These are phyloP conservation scores for Phyllotreta cruciferae DNA, from an alignment of 2,888 invertebrate species.

Conservation along the genomic window DNA sequence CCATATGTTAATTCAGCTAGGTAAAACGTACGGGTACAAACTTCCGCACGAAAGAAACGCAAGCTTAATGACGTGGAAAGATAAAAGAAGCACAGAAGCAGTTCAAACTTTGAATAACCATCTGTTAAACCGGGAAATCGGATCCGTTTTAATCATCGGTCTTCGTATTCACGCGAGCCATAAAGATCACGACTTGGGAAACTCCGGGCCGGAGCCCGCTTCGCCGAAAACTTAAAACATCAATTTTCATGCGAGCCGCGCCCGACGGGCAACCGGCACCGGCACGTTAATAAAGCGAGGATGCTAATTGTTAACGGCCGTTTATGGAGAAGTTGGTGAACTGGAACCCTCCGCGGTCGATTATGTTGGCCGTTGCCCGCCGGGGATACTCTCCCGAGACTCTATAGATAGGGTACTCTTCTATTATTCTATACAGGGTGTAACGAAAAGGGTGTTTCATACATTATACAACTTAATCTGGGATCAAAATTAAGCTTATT, in stretches of 20 bases:
- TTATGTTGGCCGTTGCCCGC: constrained; percentile 39
- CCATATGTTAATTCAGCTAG: too few relatives aligned
- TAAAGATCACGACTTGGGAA: constrained; percentile 33
- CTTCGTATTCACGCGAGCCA: constrained; percentile 32
- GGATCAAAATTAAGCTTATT: too few relatives aligned
- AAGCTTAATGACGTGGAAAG: too few relatives aligned
- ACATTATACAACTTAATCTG: too few relatives aligned
- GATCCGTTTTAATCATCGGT: constrained; percentile 27
- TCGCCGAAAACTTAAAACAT: constrained; percentile 46
- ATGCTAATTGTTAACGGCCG: constrained; percentile 48
- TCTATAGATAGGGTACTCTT: too few relatives aligned
- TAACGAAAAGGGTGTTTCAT: too few relatives aligned
- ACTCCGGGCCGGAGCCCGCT: constrained; percentile 31
- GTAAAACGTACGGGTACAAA: too few relatives aligned
- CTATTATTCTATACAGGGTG: too few relatives aligned
- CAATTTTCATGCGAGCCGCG: constrained; percentile 46
- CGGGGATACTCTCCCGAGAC: constrained; percentile 35
- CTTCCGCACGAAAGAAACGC: too few relatives aligned
- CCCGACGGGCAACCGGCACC: constrained; percentile 22
- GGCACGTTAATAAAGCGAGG: constrained; percentile 41
- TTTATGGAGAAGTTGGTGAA: constrained; percentile 45
- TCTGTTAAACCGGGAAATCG: constrained; percentile 3
- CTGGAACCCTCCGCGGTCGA: constrained; percentile 42
- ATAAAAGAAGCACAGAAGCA: background rate
- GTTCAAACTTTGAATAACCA: constrained; percentile 6